Conservation (phyloP, 2,888 invertebrate species). For the Caenorhabditis sinica region DNA sequence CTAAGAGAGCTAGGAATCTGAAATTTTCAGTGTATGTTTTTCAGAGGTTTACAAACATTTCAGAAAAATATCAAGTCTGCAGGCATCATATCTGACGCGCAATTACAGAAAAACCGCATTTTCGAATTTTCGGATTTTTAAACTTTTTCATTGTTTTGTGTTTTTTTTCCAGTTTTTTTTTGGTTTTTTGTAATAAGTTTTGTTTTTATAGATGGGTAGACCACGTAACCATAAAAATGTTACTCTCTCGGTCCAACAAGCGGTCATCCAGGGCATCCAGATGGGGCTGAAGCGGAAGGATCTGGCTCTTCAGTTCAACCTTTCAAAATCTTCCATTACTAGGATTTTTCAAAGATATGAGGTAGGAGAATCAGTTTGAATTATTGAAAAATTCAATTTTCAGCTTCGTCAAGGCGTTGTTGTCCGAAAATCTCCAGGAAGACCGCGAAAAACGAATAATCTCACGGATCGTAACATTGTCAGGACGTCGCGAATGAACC, state of each 20-base stretch:
- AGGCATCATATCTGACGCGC: constrained; percentile 6
- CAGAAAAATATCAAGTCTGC: not conserved
- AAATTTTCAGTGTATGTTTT: not conserved
- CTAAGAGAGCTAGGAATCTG: not conserved
- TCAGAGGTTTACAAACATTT: not conserved
- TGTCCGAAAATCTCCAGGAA: too few species aligned
- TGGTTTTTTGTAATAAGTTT: not conserved
- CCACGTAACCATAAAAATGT: too few species aligned
- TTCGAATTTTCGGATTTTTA: not conserved
- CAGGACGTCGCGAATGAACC: too few species aligned
- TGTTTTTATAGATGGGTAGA: too few species aligned
- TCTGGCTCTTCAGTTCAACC: constrained; percentile 1
- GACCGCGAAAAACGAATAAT: too few species aligned
- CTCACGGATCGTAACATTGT: too few species aligned
- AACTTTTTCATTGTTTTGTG: not conserved
- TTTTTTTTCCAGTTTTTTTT: not conserved
- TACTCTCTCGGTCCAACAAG: too few species aligned
- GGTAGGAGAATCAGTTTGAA: not conserved
- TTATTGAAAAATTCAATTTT: not conserved
- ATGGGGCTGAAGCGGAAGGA: not conserved
- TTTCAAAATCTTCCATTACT: not conserved
- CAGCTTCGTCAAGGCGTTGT: not conserved
- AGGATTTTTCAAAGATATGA: too few species aligned
- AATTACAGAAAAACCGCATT: not conserved
- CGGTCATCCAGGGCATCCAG: constrained; percentile 1